phyloP scores from a whole-genome alignment of 2,888 invertebrate genomes.

The Lepas anatifera region DNA sequence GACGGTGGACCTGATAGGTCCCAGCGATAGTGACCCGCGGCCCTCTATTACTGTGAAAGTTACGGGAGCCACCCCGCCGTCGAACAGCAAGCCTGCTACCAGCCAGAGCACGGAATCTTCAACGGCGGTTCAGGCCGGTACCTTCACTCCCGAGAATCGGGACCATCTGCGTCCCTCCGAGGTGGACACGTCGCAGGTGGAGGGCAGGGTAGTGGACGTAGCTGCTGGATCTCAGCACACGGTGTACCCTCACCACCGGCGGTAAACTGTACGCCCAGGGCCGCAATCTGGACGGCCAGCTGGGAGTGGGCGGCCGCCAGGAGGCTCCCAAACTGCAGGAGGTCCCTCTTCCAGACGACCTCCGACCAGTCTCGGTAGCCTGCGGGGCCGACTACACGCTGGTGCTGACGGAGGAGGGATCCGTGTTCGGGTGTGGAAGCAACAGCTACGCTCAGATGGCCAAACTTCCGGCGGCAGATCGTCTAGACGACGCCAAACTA shows the following conservation, averaged over 20 bases:
- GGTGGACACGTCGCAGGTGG: not conserved
- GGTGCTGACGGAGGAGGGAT: conserved; percentile 53
- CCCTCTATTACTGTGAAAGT: not conserved
- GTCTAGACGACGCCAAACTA: conserved; percentile 44
- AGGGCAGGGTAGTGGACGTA: conserved; percentile 34
- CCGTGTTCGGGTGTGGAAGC: conserved; percentile 47
- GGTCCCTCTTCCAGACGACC: conserved; percentile 39
- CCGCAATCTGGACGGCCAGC: conserved; percentile 67
- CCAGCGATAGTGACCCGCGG: not conserved
- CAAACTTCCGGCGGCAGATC: conserved; percentile 43
- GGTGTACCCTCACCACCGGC: conserved; percentile 69
- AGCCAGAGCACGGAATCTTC: too few species aligned
- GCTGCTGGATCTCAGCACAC: conserved; percentile 80
- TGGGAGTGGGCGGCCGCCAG: conserved; percentile 54
- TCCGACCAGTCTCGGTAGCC: conserved; percentile 69
- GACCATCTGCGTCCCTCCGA: not conserved
- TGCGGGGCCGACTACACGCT: conserved; percentile 84
- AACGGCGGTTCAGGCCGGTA: not conserved
- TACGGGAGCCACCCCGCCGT: not conserved
- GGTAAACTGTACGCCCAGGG: conserved; percentile 78
- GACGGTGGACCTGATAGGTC: not conserved
- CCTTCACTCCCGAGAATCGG: not conserved
- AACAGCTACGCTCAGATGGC: conserved; percentile 69
- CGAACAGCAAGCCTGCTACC: too few species aligned
- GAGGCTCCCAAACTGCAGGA: conserved; percentile 51